Percentiles rank a stretch among this genome's conserved stretches.
Conservation (phyloP, 2,888 invertebrate genomes). For the Plutella xylostella region DNA sequence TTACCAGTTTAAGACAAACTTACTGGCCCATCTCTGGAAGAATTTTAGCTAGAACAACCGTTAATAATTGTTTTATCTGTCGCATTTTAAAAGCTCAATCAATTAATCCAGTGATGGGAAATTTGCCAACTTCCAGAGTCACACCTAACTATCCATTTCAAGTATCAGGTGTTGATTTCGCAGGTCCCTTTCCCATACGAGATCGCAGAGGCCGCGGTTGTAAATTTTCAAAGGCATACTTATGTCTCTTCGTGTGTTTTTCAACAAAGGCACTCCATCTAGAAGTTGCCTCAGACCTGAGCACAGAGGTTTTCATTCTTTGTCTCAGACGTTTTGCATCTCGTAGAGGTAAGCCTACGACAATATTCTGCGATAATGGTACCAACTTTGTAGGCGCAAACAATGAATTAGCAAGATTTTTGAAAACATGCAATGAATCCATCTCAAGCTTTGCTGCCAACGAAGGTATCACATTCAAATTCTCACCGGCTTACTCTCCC, state of each 20-base stretch:
- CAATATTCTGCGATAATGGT: conserved; percentile 2
- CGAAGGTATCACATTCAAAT: too few relatives aligned
- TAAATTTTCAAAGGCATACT: conserved; percentile 14
- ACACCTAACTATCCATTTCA: conserved; percentile 12
- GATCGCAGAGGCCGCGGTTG: conserved; percentile 9
- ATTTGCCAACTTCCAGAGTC: conserved; percentile 12
- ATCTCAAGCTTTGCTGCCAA: too few relatives aligned
- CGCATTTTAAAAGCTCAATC: conserved; percentile 13
- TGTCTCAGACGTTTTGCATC: neutral
- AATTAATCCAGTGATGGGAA: conserved; percentile 18
- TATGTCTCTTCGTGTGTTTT: conserved; percentile 16
- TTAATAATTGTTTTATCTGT: conserved; percentile 18
- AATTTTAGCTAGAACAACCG: conserved; percentile 18
- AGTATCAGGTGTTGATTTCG: conserved; percentile 15
- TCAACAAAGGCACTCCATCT: conserved; percentile 14
- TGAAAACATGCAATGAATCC: too few relatives aligned
- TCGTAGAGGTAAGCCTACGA: neutral
- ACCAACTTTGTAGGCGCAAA: conserved; percentile 1
- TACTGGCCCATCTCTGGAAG: too few relatives aligned
- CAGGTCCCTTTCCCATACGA: conserved; percentile 16
- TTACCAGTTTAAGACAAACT: too few relatives aligned
- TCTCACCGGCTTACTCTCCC: too few relatives aligned
- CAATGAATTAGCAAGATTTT: too few relatives aligned
- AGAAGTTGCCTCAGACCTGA: conserved; percentile 7
- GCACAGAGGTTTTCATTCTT: neutral